A percentile compares a stretch with the other conserved stretches of the same genome.
These are phyloP conservation scores for Aptenodytes forsteri DNA, from an alignment of 2,113 vertebrate genomes.

Conservation along the genomic window DNA sequence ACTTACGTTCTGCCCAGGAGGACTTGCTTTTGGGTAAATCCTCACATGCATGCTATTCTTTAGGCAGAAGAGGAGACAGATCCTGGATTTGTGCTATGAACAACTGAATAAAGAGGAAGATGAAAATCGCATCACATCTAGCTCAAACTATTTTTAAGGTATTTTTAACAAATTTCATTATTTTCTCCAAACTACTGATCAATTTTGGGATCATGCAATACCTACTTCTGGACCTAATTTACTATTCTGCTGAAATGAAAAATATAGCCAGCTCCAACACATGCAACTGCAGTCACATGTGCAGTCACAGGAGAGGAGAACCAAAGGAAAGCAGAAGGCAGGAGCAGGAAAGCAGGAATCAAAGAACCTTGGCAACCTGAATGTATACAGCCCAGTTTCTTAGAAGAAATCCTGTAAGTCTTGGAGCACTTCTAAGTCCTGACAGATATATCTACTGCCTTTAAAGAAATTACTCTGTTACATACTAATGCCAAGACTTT, in stretches of 20 bases:
- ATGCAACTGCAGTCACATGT: background rate
- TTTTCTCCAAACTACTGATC: background rate
- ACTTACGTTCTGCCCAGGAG: background rate
- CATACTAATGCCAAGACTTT: background rate
- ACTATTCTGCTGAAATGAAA: background rate
- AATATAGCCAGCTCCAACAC: background rate
- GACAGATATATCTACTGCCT: background rate
- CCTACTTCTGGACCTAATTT: background rate
- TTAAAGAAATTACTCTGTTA: background rate
- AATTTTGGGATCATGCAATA: background rate
- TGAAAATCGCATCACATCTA: background rate
- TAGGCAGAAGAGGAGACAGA: background rate
- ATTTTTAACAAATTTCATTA: background rate
- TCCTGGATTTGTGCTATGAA: background rate
- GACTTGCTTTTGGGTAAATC: background rate
- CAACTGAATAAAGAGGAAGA: background rate
- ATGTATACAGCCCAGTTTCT: background rate
- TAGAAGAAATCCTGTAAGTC: background rate
- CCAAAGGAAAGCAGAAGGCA: background rate
- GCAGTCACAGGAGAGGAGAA: background rate
- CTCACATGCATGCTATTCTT: background rate
- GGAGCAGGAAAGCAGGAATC: background rate
- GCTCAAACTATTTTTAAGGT: background rate
- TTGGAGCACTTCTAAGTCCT: background rate
- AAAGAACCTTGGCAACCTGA: background rate